Evolutionary conservation across 1,140 invertebrate genomes (phyloP), one percentile per base, ranked within the genome.

Genomic region (Zaprionus capensis): DNA sequence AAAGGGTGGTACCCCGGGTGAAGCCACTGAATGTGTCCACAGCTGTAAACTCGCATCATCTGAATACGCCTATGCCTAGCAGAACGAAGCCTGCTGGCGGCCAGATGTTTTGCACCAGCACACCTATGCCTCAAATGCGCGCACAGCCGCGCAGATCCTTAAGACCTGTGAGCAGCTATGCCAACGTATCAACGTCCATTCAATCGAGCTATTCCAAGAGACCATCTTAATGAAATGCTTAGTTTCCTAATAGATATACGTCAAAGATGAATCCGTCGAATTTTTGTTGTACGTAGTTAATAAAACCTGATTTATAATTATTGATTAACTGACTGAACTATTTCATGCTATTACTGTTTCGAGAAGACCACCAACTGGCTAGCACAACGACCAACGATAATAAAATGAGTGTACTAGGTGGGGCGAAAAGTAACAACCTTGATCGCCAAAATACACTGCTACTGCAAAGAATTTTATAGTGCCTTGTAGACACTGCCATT

Each of bases 41-140:
- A 7, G 80, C 76, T 12, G 26, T 20, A 11, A 51, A 20, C 4
- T 20, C 46, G 9, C 61, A 44, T 2, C 36, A 70, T 38, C 46
- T 79, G 7, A 79, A 76, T 46, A 82, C 83, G 17, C 81, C 80
- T 0, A 41, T 78, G 20, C 46, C 80, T 7, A 20, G 24, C 0
- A 73, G 44, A 17, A 36, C 24, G 31, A 77, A 75, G 49, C 12
- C 71, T 2, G 31, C 31, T 34, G 31, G 9, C 7, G 51, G 63
- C 7, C 82, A 82, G 9, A 41, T 87, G 2, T 86, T 86, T 9
- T 70, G 53, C 51, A 86, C 82, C 7, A 86, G 82, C 63, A 87
- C 83, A 5, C 83, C 83, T 2, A 62, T 87, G 57, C 80, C 83
- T 1, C 85, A 78, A 49, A 84, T 79, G 85, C 84, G 84, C 15